Evolutionary conservation across 2,888 invertebrate species (phyloP), one percentile per base, ranked within the genome.

Genomic region (Anarsia innoxiella): DNA sequence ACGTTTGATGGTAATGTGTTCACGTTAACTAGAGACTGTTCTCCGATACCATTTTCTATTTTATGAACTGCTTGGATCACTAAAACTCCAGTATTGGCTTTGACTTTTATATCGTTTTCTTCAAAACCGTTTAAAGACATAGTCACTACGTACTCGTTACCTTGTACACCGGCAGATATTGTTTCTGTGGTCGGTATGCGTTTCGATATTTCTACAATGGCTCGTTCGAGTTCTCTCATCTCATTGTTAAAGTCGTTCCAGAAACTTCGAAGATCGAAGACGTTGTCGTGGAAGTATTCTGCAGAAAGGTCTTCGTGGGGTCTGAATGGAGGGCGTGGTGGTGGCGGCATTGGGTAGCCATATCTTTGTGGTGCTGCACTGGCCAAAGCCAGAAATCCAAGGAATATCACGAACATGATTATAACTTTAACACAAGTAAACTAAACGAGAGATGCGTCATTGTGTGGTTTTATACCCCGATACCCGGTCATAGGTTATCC

Each of bases 51-150:
- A 1, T 33, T 54, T 0, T 44, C 33, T 1, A 23, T 39, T 13
- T 57, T 60, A 37, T 66, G 69, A 0, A 53, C 46, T 1, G 82
- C 83, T 44, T 79, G 77, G 15, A 80, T 56, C 75, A 79, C 74
- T 25, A 80, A 39, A 13, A 72, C 32, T 1, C 77, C 74, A 12
- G 62, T 60, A 3, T 64, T 66, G 0, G 77, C 79, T 37, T 82
- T 82, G 5, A 83, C 80, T 0, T 62, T 51, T 6, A 83, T 70
- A 4, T 83, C 80, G 13, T 69, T 69, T 31, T 77, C 75, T 0
- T 72, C 59, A 37, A 62, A 82, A 0, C 67, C 75, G 3, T 42
- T 16, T 1, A 83, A 41, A 0, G 61, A 45, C 2, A 83, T 63
- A 0, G 53, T 64, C 1, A 83, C 49, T 28, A 59, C 66, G 47